Conservation (phyloP, 2,888 invertebrate genomes). For the Aphidius colemani region DNA sequence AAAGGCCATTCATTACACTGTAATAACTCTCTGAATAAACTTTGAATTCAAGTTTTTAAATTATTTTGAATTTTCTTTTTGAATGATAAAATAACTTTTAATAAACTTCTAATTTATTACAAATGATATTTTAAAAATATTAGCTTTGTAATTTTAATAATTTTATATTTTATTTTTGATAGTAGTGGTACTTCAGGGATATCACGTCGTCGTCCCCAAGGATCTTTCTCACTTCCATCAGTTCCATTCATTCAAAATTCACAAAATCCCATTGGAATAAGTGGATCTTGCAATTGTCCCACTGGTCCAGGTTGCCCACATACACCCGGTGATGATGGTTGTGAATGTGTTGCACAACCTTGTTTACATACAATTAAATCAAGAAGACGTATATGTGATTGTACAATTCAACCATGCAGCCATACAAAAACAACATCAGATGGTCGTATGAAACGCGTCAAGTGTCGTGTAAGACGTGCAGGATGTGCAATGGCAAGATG, state of each 20-base stretch:
- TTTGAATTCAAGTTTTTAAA: too few species aligned
- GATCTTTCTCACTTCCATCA: conserved; percentile 39
- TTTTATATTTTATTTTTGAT: conserved; percentile 37
- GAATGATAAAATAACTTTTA: not conserved
- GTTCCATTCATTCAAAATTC: conserved; percentile 21
- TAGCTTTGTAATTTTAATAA: too few species aligned
- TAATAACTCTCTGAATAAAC: too few species aligned
- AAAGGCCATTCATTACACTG: too few species aligned
- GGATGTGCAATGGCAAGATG: conserved; percentile 57
- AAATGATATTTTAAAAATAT: conserved; percentile 45
- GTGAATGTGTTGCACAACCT: conserved; percentile 46
- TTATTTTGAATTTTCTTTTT: too few species aligned
- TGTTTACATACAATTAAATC: conserved; percentile 50
- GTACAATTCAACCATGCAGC: conserved; percentile 46
- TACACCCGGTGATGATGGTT: conserved; percentile 31
- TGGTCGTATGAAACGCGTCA: conserved; percentile 55
- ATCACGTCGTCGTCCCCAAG: conserved; percentile 42
- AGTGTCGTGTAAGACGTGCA: conserved; percentile 54
- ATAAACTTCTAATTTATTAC: not conserved
- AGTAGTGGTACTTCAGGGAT: conserved; percentile 32
- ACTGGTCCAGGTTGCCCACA: conserved; percentile 35
- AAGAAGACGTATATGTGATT: conserved; percentile 47
- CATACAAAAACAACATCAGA: conserved; percentile 48
- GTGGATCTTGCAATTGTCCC: conserved; percentile 44
- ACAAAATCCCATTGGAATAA: conserved; percentile 28